Conservation (phyloP, 1,140 invertebrate genomes). For the Teleogryllus occipitalis region DNA sequence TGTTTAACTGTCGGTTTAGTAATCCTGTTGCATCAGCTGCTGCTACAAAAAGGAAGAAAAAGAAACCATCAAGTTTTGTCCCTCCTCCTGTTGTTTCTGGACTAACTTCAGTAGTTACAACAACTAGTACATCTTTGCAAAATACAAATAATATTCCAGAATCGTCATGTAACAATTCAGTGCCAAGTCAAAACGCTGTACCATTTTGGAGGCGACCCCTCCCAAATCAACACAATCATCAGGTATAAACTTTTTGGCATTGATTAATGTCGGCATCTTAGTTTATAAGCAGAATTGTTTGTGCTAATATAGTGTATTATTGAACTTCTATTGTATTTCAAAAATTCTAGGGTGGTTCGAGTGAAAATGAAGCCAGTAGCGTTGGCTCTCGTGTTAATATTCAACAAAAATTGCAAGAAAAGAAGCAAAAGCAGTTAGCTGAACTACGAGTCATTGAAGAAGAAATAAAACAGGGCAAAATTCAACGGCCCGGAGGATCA, state of each 20-base stretch:
- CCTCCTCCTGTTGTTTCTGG: slow-evolving; percentile 52
- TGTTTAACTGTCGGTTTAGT: slow-evolving; percentile 79
- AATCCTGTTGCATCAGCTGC: slow-evolving; percentile 50
- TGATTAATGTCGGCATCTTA: neutral
- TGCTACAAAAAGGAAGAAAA: slow-evolving; percentile 69
- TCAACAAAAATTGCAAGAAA: slow-evolving; percentile 77
- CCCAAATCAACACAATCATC: slow-evolving; percentile 41
- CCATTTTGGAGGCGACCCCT: slow-evolving; percentile 75
- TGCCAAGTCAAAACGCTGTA: slow-evolving; percentile 9
- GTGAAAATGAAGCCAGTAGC: slow-evolving; percentile 62
- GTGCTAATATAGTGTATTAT: neutral
- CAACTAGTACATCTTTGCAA: neutral
- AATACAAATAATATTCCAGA: neutral
- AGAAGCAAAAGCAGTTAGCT: slow-evolving; percentile 78
- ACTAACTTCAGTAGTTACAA: slow-evolving; percentile 10
- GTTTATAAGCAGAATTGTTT: neutral
- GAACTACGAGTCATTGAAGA: slow-evolving; percentile 71
- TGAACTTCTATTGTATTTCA: neutral
- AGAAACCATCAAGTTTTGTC: slow-evolving; percentile 79
- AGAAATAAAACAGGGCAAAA: slow-evolving; percentile 74
- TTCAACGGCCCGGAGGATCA: slow-evolving; percentile 42
- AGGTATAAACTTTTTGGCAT: slow-evolving; percentile 6
- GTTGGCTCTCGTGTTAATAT: slow-evolving; percentile 73
- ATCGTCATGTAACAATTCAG: neutral
- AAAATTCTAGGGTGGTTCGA: slow-evolving; percentile 45